These are phyloP conservation scores for Centropus unirufus DNA, from an alignment of 2,113 vertebrate species.

Conservation along the genomic window DNA sequence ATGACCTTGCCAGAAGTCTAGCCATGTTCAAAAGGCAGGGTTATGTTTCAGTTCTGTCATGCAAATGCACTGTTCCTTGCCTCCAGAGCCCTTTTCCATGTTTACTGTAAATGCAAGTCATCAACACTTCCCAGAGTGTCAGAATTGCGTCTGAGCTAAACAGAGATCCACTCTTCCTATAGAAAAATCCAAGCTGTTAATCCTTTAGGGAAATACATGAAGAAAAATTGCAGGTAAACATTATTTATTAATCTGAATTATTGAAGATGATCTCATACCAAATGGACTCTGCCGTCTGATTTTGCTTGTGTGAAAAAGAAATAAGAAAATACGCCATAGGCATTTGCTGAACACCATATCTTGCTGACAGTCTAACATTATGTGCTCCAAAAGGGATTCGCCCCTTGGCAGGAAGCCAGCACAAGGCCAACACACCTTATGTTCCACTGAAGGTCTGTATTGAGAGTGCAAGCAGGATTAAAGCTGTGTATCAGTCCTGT, in stretches of 20 bases:
- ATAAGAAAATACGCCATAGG: not conserved
- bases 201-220: not conserved
- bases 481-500: not conserved
- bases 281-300: conserved; percentile 1
- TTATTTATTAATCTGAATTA: conserved; percentile 34
- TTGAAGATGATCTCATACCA: not conserved
- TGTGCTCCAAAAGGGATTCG: not conserved
- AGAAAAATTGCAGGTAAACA: not conserved
- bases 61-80: not conserved
- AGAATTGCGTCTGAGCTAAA: conserved; percentile 33
- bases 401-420: not conserved
- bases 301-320: not conserved
- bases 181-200: not conserved
- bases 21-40: conserved; percentile 52
- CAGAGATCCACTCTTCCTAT: not conserved
- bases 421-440: not conserved
- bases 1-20: not conserved
- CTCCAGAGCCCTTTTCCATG: conserved; percentile 9
- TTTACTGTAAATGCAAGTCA: conserved; percentile 73
- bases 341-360: not conserved
- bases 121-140: not conserved
- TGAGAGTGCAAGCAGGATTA: accelerated
- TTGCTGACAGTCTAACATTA: not conserved
- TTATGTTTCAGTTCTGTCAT: not conserved
- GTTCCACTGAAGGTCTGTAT: not conserved